Evolutionary conservation across 2,113 vertebrate genomes (phyloP), one percentile per base, ranked within the genome.

Genomic region (Chinchilla lanigera): DNA sequence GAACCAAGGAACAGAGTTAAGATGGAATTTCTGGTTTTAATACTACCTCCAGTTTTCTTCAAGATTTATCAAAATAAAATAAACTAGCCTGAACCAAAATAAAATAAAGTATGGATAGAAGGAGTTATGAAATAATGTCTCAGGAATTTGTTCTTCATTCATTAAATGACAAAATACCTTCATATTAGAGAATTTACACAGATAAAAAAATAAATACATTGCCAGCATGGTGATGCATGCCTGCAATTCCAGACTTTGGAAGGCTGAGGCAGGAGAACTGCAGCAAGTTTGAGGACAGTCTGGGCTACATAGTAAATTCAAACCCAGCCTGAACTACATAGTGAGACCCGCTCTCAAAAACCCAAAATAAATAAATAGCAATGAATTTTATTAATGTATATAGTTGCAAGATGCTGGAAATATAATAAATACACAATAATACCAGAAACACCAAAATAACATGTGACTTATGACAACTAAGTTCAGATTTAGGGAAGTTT

Each of bases 11-110:
- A 87, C 61, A 8, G 10, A 85, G 30, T 85, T 20, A 87, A 93
- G 35, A 65, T 54, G 38, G 2, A 86, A 85, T 89, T 73, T 93
- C 44, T 86, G n/a, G 30, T 33, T 85, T 90, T 54, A 94, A 87
- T n/a, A 47, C 4, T 24, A 82, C 8, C 22, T 90, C 35, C 92
- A 61, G 3, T 86, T 94, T 95, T 54, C 54, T 73, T 89, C 65
- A 75, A 75, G 86, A 22, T 83, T 86, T 85, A 67, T 28, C 50
- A 94, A 90, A 96, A 69, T 88, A 94, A 92, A 96, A 81, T 85
- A 90, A 85, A 3, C 24, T 78, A 78, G 69, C 5, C 4, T n/a
- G 56, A 89, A 50, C n/a, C 75, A 61, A 69, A 65, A n/a, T 47
- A 84, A 67, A 80, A 61, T 8, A 65, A 60, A 41, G 67, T 56